Base-by-base conservation (phyloP, 2,888 invertebrate species). In the Blomia tropicalis region DNA sequence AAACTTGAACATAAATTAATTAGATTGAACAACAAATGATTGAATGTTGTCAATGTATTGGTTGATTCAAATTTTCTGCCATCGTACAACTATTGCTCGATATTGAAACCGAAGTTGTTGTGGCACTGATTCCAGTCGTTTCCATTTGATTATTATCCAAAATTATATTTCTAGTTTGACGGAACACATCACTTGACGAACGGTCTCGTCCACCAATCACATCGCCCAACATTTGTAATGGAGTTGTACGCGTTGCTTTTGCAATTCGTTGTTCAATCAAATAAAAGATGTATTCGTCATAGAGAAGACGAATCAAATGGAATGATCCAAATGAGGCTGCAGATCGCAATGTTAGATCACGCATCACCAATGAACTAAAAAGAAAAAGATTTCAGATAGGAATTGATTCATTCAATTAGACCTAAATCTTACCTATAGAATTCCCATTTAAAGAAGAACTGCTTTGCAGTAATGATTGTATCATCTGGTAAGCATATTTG, bases 281-380 rank as follows among this genome's bases (percentile, higher is more conserved):
- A 77, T 91, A 96, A 77, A 93, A 92, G 86, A 98, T 95, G 76
- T 95, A 98, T 77, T 98, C 98, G 76, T 98, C 96, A 75, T 93
- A 98, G 64, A 98, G 81, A 71, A 99, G 80, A 53, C 96, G 84
- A 71, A 98, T 89, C 69, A 98, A 81, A 77, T 98, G 98, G 79
- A 98, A 98, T 67, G 93, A 93, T 60, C 98, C 98, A 77, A 98
- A 99, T 75, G 93, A 93, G 25, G 93, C 89, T 43, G 98, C 96
- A 65, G 93, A 93, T 69, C 90, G 78, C 67, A 96, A 79, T 51
- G 96, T 98, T 67, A 98, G 80, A 76, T 98, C 96, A 56, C 96
- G 81, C 70, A 98, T 96, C 64, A 98, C 91, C 83, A 95, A 90
- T 63, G 95, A 95, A 74, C 92, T 89, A 74, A 7, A 17, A 36